phyloP scores from a whole-genome alignment of 92 coral and sea anemone genomes.

The Paramuricea clavata region DNA sequence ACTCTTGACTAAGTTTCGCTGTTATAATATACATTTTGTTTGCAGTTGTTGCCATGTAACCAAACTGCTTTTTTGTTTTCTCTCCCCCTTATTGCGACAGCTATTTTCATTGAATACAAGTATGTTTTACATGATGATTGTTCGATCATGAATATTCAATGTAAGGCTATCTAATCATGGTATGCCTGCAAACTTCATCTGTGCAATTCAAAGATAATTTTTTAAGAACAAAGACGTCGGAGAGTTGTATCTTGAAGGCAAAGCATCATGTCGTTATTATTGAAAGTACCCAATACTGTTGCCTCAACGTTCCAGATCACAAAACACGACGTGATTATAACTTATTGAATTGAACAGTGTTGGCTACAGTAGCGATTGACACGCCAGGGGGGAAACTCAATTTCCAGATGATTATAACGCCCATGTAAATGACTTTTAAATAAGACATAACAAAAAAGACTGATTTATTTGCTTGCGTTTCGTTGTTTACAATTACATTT shows the following conservation, averaged over 20 bases:
- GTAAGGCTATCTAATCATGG: not conserved
- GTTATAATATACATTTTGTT: not conserved
- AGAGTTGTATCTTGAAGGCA: not conserved
- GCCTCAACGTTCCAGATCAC: not conserved
- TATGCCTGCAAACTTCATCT: not conserved
- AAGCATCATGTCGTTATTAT: too few species aligned
- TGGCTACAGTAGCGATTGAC: too few species aligned
- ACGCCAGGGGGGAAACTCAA: too few species aligned
- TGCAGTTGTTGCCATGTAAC: slow-evolving; percentile 22
- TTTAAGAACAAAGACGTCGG: not conserved
- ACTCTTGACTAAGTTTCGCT: not conserved
- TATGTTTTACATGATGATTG: not conserved
- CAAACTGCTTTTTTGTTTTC: not conserved
- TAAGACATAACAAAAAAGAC: too few species aligned
- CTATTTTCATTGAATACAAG: not conserved
- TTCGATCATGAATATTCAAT: not conserved
- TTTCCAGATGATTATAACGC: too few species aligned
- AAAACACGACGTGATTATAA: not conserved
- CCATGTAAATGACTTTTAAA: too few species aligned
- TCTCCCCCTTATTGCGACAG: not conserved
- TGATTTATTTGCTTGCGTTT: too few species aligned
- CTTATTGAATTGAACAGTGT: too few species aligned
- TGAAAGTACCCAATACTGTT: not conserved
- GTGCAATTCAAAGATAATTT: not conserved
- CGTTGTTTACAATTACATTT: too few species aligned